These are phyloP conservation scores for Nasua narica DNA, from an alignment of 2,797 vertebrate genomes.

Conservation along the genomic window DNA sequence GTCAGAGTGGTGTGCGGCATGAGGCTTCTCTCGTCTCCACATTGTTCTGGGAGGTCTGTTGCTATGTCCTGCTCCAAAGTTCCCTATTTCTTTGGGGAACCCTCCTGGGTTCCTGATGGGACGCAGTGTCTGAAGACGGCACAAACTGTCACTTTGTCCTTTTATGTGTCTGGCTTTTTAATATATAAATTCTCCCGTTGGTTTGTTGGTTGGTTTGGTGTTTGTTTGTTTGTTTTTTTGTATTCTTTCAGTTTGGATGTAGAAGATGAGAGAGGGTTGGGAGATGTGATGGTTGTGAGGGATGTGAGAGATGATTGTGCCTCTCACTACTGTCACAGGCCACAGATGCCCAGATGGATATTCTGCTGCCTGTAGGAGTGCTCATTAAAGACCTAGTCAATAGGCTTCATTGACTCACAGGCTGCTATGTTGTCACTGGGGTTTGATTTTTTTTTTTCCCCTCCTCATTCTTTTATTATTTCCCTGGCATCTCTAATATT, in stretches of 20 bases:
- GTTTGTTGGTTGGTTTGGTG: neutral
- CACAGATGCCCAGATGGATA: slow-evolving; percentile 69
- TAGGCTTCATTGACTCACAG: slow-evolving; percentile 51
- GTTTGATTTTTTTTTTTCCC: neutral
- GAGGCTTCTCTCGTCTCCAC: neutral
- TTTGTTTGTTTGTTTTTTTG: neutral
- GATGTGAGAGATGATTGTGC: slow-evolving; percentile 51
- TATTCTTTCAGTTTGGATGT: slow-evolving; percentile 60
- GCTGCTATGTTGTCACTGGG: slow-evolving; percentile 18
- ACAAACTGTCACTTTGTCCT: neutral
- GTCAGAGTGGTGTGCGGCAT: neutral
- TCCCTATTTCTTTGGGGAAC: neutral
- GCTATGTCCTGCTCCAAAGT: neutral
- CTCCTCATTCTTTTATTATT: slow-evolving; percentile 30
- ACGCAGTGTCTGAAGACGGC: neutral
- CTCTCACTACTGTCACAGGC: slow-evolving; percentile 60
- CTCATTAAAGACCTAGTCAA: slow-evolving; percentile 60
- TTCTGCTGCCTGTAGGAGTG: slow-evolving; percentile 34
- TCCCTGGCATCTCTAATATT: slow-evolving; percentile 21
- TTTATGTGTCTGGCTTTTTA: neutral
- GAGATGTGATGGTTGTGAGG: too few relatives aligned
- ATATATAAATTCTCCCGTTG: neutral
- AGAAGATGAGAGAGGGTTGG: slow-evolving; percentile 69
- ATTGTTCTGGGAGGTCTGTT: neutral
- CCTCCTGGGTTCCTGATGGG: neutral